These are phyloP conservation scores for Zenarchopterus dispar DNA, from an alignment of 2,797 vertebrate species.

Conservation along the genomic window DNA sequence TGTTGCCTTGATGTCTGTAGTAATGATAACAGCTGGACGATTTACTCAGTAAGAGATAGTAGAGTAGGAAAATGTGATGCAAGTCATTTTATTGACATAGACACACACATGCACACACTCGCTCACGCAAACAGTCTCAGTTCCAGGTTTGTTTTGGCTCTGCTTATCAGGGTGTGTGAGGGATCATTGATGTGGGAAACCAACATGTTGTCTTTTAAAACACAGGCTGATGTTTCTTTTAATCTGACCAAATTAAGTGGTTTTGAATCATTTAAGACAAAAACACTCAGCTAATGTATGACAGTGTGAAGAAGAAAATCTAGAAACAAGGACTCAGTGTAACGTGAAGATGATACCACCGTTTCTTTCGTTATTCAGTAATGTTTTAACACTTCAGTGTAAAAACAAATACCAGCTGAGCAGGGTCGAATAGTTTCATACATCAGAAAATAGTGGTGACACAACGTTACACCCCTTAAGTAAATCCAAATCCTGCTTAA, in stretches of 20 bases:
- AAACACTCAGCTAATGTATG: background rate
- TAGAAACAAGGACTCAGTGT: background rate
- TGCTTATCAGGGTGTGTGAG: conserved; percentile 41
- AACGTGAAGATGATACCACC: conserved; percentile 6
- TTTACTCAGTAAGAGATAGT: conserved; percentile 9
- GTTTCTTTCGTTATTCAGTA: conserved; percentile 8
- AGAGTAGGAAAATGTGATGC: conserved; percentile 29
- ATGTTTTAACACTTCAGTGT: too few relatives aligned
- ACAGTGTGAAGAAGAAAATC: background rate
- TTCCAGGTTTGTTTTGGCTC: conserved; percentile 52
- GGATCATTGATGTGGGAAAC: conserved; percentile 22
- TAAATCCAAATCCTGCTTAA: background rate
- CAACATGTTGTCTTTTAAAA: conserved; percentile 10
- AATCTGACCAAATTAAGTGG: background rate
- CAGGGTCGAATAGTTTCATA: conserved; percentile 12
- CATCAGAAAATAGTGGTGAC: background rate
- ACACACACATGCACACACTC: background rate
- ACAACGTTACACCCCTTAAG: conserved; percentile 17
- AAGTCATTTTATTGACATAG: conserved; percentile 9
- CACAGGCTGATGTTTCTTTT: conserved; percentile 3
- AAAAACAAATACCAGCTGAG: background rate
- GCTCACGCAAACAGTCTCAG: conserved; percentile 12
- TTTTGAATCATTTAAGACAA: background rate
- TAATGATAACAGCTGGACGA: conserved; percentile 39
- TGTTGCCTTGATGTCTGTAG: conserved; percentile 1